A percentile compares a stretch with the other conserved stretches of the same genome.
Evolutionary conservation across 2,113 vertebrate genomes (phyloP).

Genomic region (Nothobranchius furzeri): DNA sequence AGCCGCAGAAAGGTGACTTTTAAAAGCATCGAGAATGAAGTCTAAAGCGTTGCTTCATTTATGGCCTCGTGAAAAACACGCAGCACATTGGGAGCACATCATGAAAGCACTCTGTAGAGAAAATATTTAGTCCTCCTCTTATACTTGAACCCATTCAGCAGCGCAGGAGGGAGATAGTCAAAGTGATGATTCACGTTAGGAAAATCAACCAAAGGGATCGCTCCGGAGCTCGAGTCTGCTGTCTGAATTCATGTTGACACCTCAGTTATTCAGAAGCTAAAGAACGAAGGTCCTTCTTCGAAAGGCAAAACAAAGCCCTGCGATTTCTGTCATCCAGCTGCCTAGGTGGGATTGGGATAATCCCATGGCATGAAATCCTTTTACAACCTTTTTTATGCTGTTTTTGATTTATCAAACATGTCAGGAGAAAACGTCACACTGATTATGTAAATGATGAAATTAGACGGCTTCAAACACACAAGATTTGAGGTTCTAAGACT

Average conservation of each 20-base stretch:
- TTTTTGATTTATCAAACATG: slow-evolving; percentile 13
- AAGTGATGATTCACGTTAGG: slow-evolving; percentile 23
- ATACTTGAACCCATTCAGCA: neutral
- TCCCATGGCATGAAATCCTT: slow-evolving; percentile 15
- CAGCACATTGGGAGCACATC: neutral
- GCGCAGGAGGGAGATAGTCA: neutral
- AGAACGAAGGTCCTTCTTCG: neutral
- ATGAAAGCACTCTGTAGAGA: neutral
- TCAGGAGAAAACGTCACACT: slow-evolving; percentile 23
- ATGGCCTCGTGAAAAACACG: slow-evolving; percentile 4
- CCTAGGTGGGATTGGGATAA: slow-evolving; percentile 22
- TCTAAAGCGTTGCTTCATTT: slow-evolving; percentile 4
- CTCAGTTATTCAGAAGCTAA: slow-evolving; percentile 5
- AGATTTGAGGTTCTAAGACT: slow-evolving; percentile 13
- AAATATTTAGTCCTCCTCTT: neutral
- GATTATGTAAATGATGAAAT: slow-evolving; percentile 58
- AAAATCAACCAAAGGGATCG: slow-evolving; percentile 46
- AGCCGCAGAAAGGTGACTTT: slow-evolving; percentile 3
- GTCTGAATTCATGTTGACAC: slow-evolving; percentile 24
- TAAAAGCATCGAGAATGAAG: slow-evolving; percentile 2
- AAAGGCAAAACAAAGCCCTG: slow-evolving; percentile 20
- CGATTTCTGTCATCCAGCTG: slow-evolving; percentile 34
- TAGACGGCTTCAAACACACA: slow-evolving; percentile 17
- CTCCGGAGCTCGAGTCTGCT: slow-evolving; percentile 28
- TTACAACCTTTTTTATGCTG: slow-evolving; percentile 26